phyloP scores from a whole-genome alignment of 2,888 invertebrate species.

The Diarsia brunnea region DNA sequence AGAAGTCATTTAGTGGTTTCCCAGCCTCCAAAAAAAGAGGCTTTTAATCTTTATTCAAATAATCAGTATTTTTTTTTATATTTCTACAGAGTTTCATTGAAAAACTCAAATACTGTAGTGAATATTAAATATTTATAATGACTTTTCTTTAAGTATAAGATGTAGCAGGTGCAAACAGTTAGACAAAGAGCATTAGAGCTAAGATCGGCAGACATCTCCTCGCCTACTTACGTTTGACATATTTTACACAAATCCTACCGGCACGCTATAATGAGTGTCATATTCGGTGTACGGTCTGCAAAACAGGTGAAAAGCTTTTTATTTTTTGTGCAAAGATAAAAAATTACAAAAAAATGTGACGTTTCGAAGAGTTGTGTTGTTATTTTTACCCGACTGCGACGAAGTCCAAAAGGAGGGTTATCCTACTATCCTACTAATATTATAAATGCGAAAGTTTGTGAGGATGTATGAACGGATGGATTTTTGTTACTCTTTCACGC shows the following conservation, averaged over 20 bases:
- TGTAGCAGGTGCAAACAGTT: constrained; percentile 58
- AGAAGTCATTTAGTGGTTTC: no score
- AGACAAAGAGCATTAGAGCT: constrained; percentile 66
- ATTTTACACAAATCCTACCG: constrained; percentile 89
- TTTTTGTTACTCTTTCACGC: no score
- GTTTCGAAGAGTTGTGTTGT: not conserved
- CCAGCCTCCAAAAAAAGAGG: no score
- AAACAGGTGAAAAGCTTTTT: constrained; percentile 18
- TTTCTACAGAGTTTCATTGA: not conserved
- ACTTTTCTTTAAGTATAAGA: constrained; percentile 16
- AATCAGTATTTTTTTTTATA: no score
- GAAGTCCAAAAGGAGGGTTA: no score
- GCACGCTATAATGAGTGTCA: constrained; percentile 89
- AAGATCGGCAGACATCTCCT: constrained; percentile 68
- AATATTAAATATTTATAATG: not conserved
- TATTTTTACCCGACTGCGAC: not conserved
- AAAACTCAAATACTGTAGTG: not conserved
- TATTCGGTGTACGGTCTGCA: constrained; percentile 83
- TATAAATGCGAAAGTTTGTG: no score
- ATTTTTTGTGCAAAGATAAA: not conserved
- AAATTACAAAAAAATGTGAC: not conserved
- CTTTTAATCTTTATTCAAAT: not conserved
- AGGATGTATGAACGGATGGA: no score
- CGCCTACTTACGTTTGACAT: constrained; percentile 87
- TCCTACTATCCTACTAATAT: no score